Base-by-base conservation (phyloP, 1,140 invertebrate species). In the Drosophila insularis region DNA sequence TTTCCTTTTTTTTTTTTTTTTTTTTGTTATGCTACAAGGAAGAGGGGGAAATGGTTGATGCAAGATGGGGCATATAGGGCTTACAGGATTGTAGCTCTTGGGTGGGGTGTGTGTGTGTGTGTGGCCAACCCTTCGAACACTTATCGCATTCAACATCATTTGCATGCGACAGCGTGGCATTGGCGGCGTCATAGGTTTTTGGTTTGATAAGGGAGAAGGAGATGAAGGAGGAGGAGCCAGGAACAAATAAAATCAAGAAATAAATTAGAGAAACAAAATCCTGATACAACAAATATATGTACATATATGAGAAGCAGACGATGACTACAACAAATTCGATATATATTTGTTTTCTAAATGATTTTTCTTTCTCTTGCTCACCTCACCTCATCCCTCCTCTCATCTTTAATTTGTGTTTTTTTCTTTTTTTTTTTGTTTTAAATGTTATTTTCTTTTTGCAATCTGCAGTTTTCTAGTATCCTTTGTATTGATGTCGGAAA, bases 241-340 rank as follows among this genome's bases (percentile, higher is more conserved):
- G 71, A 87, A 87, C 82, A 79, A 87, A 87, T 87, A 87, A 87
- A 86, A 86, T 86, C 68, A 89, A 89, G 84, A 87, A 87, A 87
- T 87, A 89, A 87, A 89, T 87, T 87, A 80, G 80, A 89, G 80
- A 84, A 87, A 84, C 82, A 74, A 67, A 65, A 69, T 43, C 56
- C 54, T 40, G 72, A 10, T 46, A 46, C n/a, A 40, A 46, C 40
- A 46, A 46, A 46, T 46, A 46, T 46, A 5, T 7, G 19, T 17
- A 46, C 19, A 46, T 46, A 5, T 7, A 46, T 17, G 40, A 46
- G 14, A 14, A 46, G 6, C 43, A 46, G 17, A 50, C 43, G 43
- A 50, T 21, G 43, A 50, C 43, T 50, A 21, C 10, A 46, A 46
- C 35, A 46, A 46, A 46, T 46, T 17, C 11, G 19, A 50, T 50